phyloP scores from a whole-genome alignment of 2,797 vertebrate species.

The Leuciscus waleckii region DNA sequence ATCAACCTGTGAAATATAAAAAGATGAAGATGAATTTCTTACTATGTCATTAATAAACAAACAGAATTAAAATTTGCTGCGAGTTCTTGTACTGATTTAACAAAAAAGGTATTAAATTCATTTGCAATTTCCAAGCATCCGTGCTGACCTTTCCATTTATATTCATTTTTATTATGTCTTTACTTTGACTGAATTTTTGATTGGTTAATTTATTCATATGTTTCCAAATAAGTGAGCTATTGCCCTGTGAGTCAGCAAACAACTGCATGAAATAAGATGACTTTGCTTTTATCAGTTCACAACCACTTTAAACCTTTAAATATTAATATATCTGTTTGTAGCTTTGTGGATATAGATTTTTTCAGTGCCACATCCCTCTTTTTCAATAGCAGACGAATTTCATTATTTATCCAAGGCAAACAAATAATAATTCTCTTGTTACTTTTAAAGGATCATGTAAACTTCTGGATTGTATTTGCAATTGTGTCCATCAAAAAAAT shows the following conservation, averaged over 20 bases:
- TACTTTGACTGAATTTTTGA: background rate
- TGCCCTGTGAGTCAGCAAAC: background rate
- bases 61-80: background rate
- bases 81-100: constrained; percentile 1
- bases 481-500: no score
- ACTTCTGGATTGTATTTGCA: no score
- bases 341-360: background rate
- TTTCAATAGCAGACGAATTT: background rate
- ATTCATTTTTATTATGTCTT: background rate
- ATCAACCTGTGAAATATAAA: background rate
- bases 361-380: background rate
- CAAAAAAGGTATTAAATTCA: background rate
- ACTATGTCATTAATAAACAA: background rate
- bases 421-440: no score
- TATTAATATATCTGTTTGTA: background rate
- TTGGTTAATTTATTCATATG: background rate
- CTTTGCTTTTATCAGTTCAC: background rate
- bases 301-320: background rate
- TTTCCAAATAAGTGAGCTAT: background rate
- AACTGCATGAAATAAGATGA: background rate
- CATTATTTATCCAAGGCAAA: background rate
- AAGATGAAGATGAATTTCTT: background rate
- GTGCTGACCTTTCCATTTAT: background rate
- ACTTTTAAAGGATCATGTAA: no score
- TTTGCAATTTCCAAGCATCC: no score